phyloP scores from a whole-genome alignment of 2,888 invertebrate genomes.

The Acanthopleura granulata region DNA sequence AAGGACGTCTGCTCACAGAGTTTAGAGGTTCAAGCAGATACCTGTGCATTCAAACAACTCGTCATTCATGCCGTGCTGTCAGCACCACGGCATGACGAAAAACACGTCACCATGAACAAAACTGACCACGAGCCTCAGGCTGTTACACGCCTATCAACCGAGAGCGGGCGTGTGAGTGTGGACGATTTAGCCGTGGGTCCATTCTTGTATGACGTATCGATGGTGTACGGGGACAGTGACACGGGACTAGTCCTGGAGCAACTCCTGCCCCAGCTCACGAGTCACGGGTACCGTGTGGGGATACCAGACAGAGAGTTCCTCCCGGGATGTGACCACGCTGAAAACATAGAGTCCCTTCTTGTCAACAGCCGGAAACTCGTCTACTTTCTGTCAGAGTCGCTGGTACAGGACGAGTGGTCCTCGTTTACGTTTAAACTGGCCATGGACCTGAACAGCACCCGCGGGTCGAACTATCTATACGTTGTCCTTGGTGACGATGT shows the following conservation, averaged over 20 bases:
- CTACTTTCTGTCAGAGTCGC: neutral
- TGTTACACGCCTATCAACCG: too few species aligned
- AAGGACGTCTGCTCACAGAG: neutral
- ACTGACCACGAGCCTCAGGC: too few species aligned
- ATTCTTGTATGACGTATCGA: neutral
- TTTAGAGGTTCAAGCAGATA: neutral
- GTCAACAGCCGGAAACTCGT: neutral
- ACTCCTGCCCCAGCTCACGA: neutral
- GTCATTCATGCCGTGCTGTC: neutral
- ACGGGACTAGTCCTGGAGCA: too few species aligned
- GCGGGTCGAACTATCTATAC: neutral
- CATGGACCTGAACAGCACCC: neutral
- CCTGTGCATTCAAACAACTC: neutral
- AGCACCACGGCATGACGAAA: too few species aligned
- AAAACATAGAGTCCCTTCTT: neutral
- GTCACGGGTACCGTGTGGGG: neutral
- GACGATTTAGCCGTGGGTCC: neutral
- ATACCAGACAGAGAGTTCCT: neutral
- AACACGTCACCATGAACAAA: too few species aligned
- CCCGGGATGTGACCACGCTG: neutral
- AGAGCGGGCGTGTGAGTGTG: too few species aligned
- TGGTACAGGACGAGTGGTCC: neutral
- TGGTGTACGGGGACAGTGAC: neutral
- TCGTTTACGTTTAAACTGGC: neutral
- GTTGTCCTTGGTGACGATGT: neutral